Evolutionary conservation across 2,113 vertebrate genomes (phyloP).

Genomic region (Dissostichus mawsoni): DNA sequence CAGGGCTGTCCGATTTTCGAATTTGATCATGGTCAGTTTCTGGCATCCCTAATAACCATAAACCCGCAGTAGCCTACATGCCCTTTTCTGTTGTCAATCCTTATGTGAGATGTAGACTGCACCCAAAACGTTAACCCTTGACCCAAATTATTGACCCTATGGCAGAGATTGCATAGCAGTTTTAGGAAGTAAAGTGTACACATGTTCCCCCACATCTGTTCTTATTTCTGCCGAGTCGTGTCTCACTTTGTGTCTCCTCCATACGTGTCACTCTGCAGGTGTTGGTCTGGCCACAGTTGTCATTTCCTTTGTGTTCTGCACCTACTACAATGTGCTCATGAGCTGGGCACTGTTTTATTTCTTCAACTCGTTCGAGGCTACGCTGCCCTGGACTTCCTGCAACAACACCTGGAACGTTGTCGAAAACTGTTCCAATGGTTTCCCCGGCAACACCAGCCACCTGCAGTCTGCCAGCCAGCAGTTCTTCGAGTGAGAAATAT

Average conservation of each 20-base stretch:
- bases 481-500: slow-evolving; percentile 83
- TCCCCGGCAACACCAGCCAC: slow-evolving; percentile 73
- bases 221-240: background rate
- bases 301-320: slow-evolving; percentile 81
- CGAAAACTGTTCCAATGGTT: slow-evolving; percentile 81
- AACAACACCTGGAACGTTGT: slow-evolving; percentile 82
- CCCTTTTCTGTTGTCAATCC: slow-evolving; percentile 5
- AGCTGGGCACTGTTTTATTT: slow-evolving; percentile 84
- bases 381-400: slow-evolving; percentile 82
- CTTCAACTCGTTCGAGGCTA: slow-evolving; percentile 76
- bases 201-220: background rate
- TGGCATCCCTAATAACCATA: too few species aligned
- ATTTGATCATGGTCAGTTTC: too few species aligned
- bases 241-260: slow-evolving; percentile 39
- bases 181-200: background rate
- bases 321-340: slow-evolving; percentile 84
- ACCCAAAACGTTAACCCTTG: background rate
- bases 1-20: too few species aligned
- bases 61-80: background rate
- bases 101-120: background rate
- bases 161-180: background rate
- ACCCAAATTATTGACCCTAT: slow-evolving; percentile 2
- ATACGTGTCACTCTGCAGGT: slow-evolving; percentile 72
- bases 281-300: slow-evolving; percentile 83
- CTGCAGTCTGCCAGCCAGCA: slow-evolving; percentile 84